Evolutionary conservation across 2,113 vertebrate species (phyloP), one percentile per base, ranked within the genome.

Genomic region (Hassar affinis): DNA sequence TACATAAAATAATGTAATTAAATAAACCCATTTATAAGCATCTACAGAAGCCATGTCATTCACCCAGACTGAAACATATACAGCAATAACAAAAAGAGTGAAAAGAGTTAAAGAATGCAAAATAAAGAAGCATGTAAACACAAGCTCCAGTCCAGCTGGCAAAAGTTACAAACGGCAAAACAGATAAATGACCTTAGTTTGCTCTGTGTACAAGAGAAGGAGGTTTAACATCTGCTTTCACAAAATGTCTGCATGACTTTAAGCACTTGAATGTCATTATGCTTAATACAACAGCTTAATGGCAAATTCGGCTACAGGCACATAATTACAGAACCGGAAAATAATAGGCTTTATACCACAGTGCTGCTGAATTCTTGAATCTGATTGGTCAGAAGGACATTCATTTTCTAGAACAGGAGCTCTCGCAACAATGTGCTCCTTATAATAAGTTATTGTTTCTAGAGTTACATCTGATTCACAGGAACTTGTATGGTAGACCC

Each of bases 241-340:
- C 54, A 61, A 72, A 74, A 62, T 22, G 66, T 66, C 47, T 20
- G 57, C 22, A 45, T 45, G 71, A 69, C 51, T 61, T 77, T 38
- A 78, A 83, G 47, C 82, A 56, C 61, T 72, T 49, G 35, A 79
- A 62, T 61, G 14, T 20, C 77, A 84, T 80, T 62, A 84, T 47
- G 45, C 54, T 62, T 69, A 62, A 62, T 42, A 45, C 66, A 80
- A 49, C 66, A 74, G 18, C 77, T 62, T 42, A 79, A 79, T 74
- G 42, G 52, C 38, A 38, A 52, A 74, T 79, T 54, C 54, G 59
- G 66, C 20, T 18, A n/a, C 45, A 64, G 56, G 56, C 52, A 35
- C 25, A 83, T 66, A 83, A 83, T 83, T 64, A 83, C 30, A 66
- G 59, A 78, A 78, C 20, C 66, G 51, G 45, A 49, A 68, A 69